Conservation (phyloP, 2,113 vertebrate genomes). For the Vidua chalybeata region DNA sequence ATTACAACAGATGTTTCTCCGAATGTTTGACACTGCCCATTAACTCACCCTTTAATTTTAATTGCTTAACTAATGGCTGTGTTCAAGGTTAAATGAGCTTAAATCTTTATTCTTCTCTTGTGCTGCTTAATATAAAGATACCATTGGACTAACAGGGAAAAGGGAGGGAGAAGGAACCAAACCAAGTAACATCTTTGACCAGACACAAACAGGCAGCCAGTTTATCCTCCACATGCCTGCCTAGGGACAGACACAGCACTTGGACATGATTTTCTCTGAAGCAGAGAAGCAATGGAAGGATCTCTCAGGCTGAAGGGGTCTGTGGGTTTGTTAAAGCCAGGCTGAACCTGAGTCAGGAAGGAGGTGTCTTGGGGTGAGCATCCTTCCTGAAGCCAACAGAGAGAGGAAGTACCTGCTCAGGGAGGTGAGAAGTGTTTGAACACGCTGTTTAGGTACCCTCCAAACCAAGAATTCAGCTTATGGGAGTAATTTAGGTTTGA, state of each 20-base stretch:
- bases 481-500: not conserved
- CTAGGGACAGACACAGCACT: not conserved
- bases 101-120: slow-evolving; percentile 57
- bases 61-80: slow-evolving; percentile 70
- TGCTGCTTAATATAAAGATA: not conserved
- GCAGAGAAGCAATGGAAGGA: not conserved
- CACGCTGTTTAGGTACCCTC: not conserved
- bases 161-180: not conserved
- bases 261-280: not conserved
- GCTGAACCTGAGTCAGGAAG: not conserved
- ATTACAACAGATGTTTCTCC: slow-evolving; percentile 71
- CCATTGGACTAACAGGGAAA: not conserved
- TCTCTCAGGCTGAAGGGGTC: not conserved
- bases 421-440: not conserved
- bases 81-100: slow-evolving; percentile 72
- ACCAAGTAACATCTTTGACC: not conserved
- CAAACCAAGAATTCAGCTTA: not conserved
- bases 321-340: rapidly evolving
- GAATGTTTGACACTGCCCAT: slow-evolving; percentile 73
- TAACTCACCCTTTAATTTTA: slow-evolving; percentile 75
- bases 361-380: rapidly evolving
- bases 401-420: not conserved
- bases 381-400: not conserved
- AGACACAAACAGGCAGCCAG: not conserved
- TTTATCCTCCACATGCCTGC: not conserved